phyloP scores from a whole-genome alignment of 2,797 vertebrate genomes.

The Myioborus melanocephalus region DNA sequence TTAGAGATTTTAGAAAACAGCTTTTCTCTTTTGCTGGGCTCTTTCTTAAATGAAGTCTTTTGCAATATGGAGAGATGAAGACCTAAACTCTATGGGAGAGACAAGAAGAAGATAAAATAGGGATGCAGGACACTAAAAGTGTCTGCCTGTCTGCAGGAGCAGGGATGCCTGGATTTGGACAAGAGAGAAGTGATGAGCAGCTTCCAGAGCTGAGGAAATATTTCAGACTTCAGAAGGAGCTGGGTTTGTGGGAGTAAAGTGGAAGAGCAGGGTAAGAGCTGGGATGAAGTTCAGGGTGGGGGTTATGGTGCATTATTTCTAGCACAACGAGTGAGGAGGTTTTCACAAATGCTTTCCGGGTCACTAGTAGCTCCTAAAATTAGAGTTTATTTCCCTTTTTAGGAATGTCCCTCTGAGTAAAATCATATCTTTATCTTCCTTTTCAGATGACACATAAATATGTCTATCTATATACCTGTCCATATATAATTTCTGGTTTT shows the following conservation, averaged over 20 bases:
- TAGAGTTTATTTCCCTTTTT: not conserved
- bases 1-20: not conserved
- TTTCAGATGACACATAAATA: not conserved
- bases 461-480: not conserved
- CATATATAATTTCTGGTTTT: not conserved
- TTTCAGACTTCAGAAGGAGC: not conserved
- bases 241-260: not conserved
- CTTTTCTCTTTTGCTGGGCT: not conserved
- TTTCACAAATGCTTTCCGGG: not conserved
- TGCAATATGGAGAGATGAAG: not conserved
- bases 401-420: not conserved
- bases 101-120: not conserved
- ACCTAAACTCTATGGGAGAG: not conserved
- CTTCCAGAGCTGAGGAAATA: not conserved
- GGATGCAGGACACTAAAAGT: not conserved
- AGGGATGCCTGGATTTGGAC: not conserved
- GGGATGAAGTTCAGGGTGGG: not conserved
- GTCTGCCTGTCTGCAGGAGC: not conserved
- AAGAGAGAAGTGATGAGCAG: not conserved
- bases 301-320: not conserved
- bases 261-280: not conserved
- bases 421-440: not conserved
- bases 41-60: not conserved
- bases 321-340: not conserved
- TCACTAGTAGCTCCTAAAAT: not conserved